Evolutionary conservation across 2,113 vertebrate genomes (phyloP), one percentile per base, ranked within the genome.

Genomic region (Oxyura jamaicensis): DNA sequence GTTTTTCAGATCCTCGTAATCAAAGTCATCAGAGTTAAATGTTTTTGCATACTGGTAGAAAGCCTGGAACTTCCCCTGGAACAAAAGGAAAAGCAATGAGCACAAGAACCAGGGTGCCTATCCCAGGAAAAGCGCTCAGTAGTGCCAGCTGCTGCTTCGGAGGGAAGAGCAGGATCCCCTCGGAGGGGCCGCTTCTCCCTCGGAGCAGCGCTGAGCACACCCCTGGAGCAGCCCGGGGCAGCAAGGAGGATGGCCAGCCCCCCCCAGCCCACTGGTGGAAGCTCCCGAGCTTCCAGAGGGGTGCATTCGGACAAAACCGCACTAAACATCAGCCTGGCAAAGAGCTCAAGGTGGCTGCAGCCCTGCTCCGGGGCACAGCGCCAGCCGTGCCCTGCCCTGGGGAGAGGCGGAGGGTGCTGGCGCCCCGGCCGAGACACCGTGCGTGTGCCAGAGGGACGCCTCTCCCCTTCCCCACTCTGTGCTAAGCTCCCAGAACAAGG

Each of bases 21-120:
- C 99, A 96, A 99, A 99, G 94, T 99, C 99, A 81, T 99, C 99
- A 0, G 99, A 99, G 93, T 99, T 99, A 98, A 99, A 99, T 96
- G 98, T 99, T 98, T 99, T 99, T 97, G 99, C 99, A 92, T 99
- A 99, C 97, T 99, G 99, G 97, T 98, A 99, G 98, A 99, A 99
- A 89, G 99, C 98, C 92, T 99, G 98, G 95, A 99, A 99, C 97
- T 99, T 99, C n/a, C 99, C 99, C 99, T 99, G 96, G 59, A 96
- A 82, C 15, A 88, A 88, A 55, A 68, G 19, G 59, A 41, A 63
- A 25, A 60, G 18, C 7, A 25, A 6, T 65, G 8, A 65, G 41
- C 9, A 12, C 50, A 28, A 59, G 8, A 7, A 2, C 0, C 29
- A 59, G 6, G 28, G 63, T 48, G 69, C 11, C 86, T 80, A 74